Conservation (phyloP, 1,140 invertebrate species). For the Psix sp. region DNA sequence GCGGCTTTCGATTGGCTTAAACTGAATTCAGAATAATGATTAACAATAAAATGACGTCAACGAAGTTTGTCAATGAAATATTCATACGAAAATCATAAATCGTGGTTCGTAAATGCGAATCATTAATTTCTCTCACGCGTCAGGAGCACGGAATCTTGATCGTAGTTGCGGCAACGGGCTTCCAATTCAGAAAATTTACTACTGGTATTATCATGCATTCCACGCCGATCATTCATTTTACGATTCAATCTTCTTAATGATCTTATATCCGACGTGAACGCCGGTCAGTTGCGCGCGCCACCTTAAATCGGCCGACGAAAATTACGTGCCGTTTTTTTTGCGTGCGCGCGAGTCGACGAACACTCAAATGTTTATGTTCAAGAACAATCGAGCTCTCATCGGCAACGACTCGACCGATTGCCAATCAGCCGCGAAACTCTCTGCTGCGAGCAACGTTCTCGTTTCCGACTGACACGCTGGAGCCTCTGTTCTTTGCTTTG, state of each 20-base stretch:
- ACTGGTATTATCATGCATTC: slow-evolving; percentile 14
- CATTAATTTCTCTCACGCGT: slow-evolving; percentile 9
- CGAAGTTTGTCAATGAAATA: too few species aligned
- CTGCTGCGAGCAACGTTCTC: slow-evolving; percentile 33
- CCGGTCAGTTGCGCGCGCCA: slow-evolving; percentile 6
- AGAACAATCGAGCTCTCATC: slow-evolving; percentile 37
- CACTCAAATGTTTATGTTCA: slow-evolving; percentile 40
- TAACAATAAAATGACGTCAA: too few species aligned
- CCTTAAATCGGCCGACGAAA: slow-evolving; percentile 17
- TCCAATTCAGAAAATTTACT: background rate
- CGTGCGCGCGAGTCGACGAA: background rate
- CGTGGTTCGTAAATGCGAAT: too few species aligned
- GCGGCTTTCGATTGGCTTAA: too few species aligned
- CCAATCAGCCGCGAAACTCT: slow-evolving; percentile 45
- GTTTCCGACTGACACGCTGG: slow-evolving; percentile 29
- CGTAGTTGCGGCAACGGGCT: background rate
- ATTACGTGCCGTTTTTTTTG: too few species aligned
- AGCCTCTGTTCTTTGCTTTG: background rate
- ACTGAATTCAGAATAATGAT: too few species aligned
- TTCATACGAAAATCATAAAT: too few species aligned
- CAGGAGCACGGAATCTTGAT: slow-evolving; percentile 14
- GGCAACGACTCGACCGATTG: slow-evolving; percentile 48
- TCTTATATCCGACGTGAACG: slow-evolving; percentile 20
- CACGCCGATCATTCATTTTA: slow-evolving; percentile 30
- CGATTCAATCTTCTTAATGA: slow-evolving; percentile 28